A percentile compares a stretch with the other conserved stretches of the same genome.
Conservation (phyloP, 2,888 invertebrate genomes). For the Horisme vitalbata region DNA sequence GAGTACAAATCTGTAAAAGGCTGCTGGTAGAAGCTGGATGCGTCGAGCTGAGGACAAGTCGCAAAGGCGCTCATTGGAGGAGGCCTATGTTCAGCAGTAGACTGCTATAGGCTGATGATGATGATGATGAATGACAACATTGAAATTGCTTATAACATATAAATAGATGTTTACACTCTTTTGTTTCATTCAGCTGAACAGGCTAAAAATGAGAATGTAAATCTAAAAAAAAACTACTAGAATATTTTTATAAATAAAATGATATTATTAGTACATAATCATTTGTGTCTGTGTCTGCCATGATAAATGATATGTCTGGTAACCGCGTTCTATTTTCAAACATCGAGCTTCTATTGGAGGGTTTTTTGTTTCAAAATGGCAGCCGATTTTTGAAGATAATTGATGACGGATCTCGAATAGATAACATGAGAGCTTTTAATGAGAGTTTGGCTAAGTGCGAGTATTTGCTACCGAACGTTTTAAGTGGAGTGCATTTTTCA, state of each 20-base stretch:
- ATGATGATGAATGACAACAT: conserved; percentile 40
- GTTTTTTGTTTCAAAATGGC: conserved; percentile 70
- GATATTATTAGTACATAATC: conserved; percentile 37
- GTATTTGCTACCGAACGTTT: conserved; percentile 59
- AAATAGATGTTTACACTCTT: conserved; percentile 27
- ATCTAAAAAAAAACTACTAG: conserved; percentile 14
- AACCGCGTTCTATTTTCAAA: conserved; percentile 68
- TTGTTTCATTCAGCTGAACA: conserved; percentile 32
- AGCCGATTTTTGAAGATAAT: conserved; percentile 73
- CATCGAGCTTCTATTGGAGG: conserved; percentile 61
- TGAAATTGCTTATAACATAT: conserved; percentile 21
- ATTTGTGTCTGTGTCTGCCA: conserved; percentile 48
- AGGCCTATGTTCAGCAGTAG: too few relatives aligned
- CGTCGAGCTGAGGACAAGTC: too few relatives aligned
- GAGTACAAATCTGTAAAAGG: too few relatives aligned
- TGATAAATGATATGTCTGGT: conserved; percentile 73
- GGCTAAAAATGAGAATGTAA: conserved; percentile 31
- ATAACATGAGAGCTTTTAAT: conserved; percentile 56
- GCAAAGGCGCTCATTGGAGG: too few relatives aligned
- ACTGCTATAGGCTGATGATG: too few relatives aligned
- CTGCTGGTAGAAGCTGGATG: too few relatives aligned
- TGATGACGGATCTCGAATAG: conserved; percentile 66
- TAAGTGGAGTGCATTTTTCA: conserved; percentile 64
- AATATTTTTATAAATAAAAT: conserved; percentile 22
- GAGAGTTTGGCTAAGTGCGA: conserved; percentile 57